Evolutionary conservation across 2,797 vertebrate species (phyloP), one percentile per base, ranked within the genome.

Genomic region (Benthosema pterotum): DNA sequence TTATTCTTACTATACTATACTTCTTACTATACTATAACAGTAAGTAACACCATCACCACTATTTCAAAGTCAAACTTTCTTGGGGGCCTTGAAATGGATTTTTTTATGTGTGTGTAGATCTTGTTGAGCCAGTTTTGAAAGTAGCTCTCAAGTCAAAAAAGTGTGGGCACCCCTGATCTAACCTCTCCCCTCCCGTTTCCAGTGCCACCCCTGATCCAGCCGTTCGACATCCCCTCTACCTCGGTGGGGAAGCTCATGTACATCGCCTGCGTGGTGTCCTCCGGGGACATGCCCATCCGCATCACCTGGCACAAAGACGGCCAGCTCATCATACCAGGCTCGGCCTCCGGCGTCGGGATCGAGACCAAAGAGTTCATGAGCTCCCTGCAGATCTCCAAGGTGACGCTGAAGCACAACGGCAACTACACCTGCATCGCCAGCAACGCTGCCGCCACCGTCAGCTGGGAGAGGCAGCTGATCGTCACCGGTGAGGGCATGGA

Each of bases 281-380:
- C 97, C 0, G 97, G 97, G 60, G 97, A 99, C 92, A 98, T 99
- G 97, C 97, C 97, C 83, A 99, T 99, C 89, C 96, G 96, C 81
- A 99, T 99, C 92, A 98, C 96, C 73, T 99, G 97, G 97, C 94
- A 96, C 87, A 99, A 99, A 87, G 97, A 99, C 0, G 96, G 97
- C 5, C 97, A 98, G 79, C 95, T 97, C 86, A 99, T 99, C 65
- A 91, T 98, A 78, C 96, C 96, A 0, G 90, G 91, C 74, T 87
- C 88, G 50, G 94, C 97, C 71, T 95, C 97, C 0, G 97, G 97
- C 1, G 95, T 99, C 75, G 96, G 94, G 47, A 98, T 99, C 25
- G 97, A 99, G 91, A 99, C 97, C 92, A 99, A 98, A 22, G 97
- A 99, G 90, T 99, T 99, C 92, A 99, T 97, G 83, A 99, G 97